A percentile compares a stretch with the other conserved stretches of the same genome.
phyloP scores from a whole-genome alignment of 1,140 invertebrate species.

The Anagrus nilaparvatae region DNA sequence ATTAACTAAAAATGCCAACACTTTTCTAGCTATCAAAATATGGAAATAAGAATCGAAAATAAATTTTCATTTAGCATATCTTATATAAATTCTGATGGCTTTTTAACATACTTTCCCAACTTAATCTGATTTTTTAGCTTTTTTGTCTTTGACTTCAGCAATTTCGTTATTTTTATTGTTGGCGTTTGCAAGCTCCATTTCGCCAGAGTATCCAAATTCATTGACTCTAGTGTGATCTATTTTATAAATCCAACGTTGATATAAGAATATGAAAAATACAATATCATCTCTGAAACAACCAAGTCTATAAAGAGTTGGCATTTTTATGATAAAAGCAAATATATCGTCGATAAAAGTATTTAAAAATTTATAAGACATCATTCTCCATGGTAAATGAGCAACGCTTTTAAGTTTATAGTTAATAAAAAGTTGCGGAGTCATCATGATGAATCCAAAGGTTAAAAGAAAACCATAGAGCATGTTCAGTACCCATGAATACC shows the following conservation, averaged over 20 bases:
- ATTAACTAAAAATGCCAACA: too few relatives aligned
- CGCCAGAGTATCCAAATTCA: slow-evolving; percentile 87
- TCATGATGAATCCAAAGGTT: slow-evolving; percentile 99
- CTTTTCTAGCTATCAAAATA: too few relatives aligned
- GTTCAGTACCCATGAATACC: slow-evolving; percentile 89
- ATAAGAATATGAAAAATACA: slow-evolving; percentile 96
- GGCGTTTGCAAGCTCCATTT: too few relatives aligned
- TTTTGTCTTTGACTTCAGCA: too few relatives aligned
- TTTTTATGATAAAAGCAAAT: slow-evolving; percentile 99
- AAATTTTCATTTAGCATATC: too few relatives aligned
- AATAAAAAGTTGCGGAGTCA: slow-evolving; percentile 98
- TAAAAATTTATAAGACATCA: slow-evolving; percentile 99
- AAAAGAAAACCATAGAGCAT: slow-evolving; percentile 98
- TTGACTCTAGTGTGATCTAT: slow-evolving; percentile 90
- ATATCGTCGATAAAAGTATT: slow-evolving; percentile 99
- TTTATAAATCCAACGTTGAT: slow-evolving; percentile 97
- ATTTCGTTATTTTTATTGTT: too few relatives aligned
- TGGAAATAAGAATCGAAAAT: too few relatives aligned
- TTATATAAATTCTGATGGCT: too few relatives aligned
- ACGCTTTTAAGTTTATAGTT: slow-evolving; percentile 99
- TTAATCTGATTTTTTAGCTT: too few relatives aligned
- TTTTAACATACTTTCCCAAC: too few relatives aligned
- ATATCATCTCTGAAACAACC: slow-evolving; percentile 98
- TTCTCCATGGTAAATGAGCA: slow-evolving; percentile 96
- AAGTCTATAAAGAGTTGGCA: slow-evolving; percentile 93